Base-by-base conservation (phyloP, 2,797 vertebrate species). In the Cossypha polioptera region DNA sequence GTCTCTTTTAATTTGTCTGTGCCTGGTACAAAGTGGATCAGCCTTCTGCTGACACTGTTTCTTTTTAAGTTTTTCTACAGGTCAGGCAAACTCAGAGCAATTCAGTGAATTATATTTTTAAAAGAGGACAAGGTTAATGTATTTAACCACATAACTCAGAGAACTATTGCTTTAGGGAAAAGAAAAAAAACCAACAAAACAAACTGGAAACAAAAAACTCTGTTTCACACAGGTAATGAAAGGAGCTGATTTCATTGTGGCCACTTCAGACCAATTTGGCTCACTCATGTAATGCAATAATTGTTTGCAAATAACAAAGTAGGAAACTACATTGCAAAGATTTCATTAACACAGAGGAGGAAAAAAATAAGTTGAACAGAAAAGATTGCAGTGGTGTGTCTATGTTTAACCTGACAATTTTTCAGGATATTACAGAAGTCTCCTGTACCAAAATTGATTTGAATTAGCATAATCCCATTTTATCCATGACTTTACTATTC, bases 401-500 rank as follows among this genome's bases (percentile, higher is more conserved):
- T 89, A 21, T 92, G 35, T 88, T 94, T 91, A 92, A 94, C 78
- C 72, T 91, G 75, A 66, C 65, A 94, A 47, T 20, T 74, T 92
- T 86, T 80, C 72, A 87, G 78, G 35, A 31, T 91, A 73, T 55
- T 0, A 0, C 48, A 87, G 53, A 83, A 79, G 38, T 55, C 43
- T 94, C 35, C 54, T 82, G 28, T 54, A 73, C 40, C 84, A 80
- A 92, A 94, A 83, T 74, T 80, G 38, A 68, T 95, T 86, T 88
- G 35, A 91, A 86, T 96, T 91, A 86, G 13, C 72, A 80, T 92
- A 94, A 94, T 94, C 78, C 14, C 11, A 36, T 89, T 92, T 94
- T 92, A 90, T 83, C 72, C 45, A 22, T 54, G n/a, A 91, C 15
- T 0, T 90, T 90, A 33, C 24, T 67, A 26, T 65, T 77, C 73